phyloP scores from a whole-genome alignment of 2,888 invertebrate genomes.

The Yponomeuta plumbellus region DNA sequence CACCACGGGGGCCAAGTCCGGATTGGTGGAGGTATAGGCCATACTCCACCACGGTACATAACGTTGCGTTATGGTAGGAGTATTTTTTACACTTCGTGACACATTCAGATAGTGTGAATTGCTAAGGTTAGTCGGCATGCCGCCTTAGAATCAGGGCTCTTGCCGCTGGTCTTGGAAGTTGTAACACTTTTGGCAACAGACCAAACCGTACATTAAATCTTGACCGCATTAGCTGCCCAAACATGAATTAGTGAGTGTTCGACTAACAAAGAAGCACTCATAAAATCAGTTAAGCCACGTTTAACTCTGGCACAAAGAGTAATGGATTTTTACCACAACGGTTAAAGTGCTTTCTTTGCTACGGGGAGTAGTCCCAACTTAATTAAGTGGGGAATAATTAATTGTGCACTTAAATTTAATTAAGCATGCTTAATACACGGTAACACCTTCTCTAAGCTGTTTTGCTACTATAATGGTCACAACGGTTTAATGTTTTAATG shows the following conservation, averaged over 20 bases:
- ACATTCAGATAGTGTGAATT: too few species aligned
- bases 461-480: neutral
- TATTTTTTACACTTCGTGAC: too few species aligned
- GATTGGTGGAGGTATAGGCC: too few species aligned
- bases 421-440: neutral
- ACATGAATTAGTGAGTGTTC: constrained; percentile 11
- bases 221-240: constrained; percentile 10
- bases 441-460: neutral
- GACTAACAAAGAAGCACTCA: constrained; percentile 6
- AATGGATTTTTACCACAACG: constrained; percentile 12
- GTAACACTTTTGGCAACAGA: constrained; percentile 2
- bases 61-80: too few species aligned
- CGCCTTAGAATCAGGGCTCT: neutral
- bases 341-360: constrained; percentile 6
- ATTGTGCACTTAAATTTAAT: neutral
- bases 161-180: neutral
- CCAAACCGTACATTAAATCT: constrained; percentile 4
- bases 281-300: constrained; percentile 1
- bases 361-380: neutral
- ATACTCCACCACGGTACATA: too few species aligned
- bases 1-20: too few species aligned
- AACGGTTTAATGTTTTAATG: neutral
- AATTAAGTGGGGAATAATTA: constrained; percentile 6
- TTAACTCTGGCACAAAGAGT: constrained; percentile 7
- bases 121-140: neutral